A percentile compares a stretch with the other conserved stretches of the same genome.
phyloP scores from a whole-genome alignment of 2,113 vertebrate species.

The Hystrix cristata region DNA sequence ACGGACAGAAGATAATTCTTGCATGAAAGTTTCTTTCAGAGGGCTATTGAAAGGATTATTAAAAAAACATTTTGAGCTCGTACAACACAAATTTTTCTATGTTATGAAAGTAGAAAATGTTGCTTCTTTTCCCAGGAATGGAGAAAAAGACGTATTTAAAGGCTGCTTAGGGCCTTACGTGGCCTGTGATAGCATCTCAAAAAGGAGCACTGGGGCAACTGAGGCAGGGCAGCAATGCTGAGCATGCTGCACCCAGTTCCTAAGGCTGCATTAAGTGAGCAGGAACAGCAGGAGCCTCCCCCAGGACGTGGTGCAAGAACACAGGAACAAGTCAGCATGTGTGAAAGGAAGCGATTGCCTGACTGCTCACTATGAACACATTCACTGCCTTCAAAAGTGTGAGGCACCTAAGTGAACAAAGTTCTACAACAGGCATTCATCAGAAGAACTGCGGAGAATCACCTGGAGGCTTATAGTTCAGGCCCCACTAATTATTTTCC shows the following conservation, averaged over 20 bases:
- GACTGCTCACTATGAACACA: background rate
- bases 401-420: background rate
- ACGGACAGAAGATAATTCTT: slow-evolving; percentile 56
- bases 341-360: background rate
- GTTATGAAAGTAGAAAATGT: slow-evolving; percentile 46
- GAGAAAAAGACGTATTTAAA: slow-evolving; percentile 7
- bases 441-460: background rate
- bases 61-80: slow-evolving; percentile 59
- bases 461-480: background rate
- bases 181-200: background rate
- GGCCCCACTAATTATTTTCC: background rate
- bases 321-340: background rate
- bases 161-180: background rate
- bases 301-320: background rate
- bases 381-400: background rate
- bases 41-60: slow-evolving; percentile 33
- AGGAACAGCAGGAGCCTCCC: too few relatives aligned
- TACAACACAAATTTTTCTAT: background rate
- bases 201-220: background rate
- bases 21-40: slow-evolving; percentile 47
- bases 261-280: background rate
- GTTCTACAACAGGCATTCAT: background rate
- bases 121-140: slow-evolving; percentile 30
- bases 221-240: background rate
- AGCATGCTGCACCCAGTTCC: rapidly evolving